Percentiles rank a stretch among this genome's conserved stretches.
These are phyloP conservation scores for Amblyopsis rosae DNA, from an alignment of 2,113 vertebrate genomes.

Conservation along the genomic window DNA sequence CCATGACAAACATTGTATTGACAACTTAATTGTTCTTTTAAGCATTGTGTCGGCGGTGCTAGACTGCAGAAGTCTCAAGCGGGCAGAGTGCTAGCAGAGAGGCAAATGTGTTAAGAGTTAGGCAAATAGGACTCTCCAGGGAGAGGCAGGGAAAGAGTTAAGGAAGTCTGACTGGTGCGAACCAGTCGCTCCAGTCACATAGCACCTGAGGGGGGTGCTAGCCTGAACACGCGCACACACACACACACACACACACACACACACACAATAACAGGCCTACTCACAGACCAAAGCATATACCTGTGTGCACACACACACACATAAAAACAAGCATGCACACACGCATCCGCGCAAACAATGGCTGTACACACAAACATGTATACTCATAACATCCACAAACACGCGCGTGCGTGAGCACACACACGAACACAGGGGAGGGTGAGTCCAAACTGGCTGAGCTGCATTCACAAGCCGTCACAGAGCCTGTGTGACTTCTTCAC, in stretches of 20 bases:
- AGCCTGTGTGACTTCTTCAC: constrained; percentile 68
- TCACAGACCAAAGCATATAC: constrained; percentile 10
- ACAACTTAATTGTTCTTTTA: too few species aligned
- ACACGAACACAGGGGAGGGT: constrained; percentile 42
- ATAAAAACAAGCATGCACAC: background rate
- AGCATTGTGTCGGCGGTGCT: too few species aligned
- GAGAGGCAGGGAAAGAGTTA: constrained; percentile 77
- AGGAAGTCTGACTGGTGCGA: constrained; percentile 73
- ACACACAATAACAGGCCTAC: constrained; percentile 23
- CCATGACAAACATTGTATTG: too few species aligned
- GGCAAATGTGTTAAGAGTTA: constrained; percentile 27
- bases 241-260: constrained; percentile 17
- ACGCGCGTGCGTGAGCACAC: constrained; percentile 13
- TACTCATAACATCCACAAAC: background rate
- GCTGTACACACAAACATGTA: background rate
- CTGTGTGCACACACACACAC: background rate
- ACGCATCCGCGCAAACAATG: constrained; percentile 21
- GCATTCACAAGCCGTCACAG: constrained; percentile 74
- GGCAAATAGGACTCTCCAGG: constrained; percentile 25
- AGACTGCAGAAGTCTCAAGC: too few species aligned
- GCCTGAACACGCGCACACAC: constrained; percentile 49
- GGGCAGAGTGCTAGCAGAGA: constrained; percentile 26
- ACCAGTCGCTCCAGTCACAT: constrained; percentile 74
- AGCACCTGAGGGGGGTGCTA: constrained; percentile 77
- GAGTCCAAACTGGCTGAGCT: constrained; percentile 74